These are phyloP conservation scores for Casuarius casuarius DNA, from an alignment of 2,113 vertebrate species.

Conservation along the genomic window DNA sequence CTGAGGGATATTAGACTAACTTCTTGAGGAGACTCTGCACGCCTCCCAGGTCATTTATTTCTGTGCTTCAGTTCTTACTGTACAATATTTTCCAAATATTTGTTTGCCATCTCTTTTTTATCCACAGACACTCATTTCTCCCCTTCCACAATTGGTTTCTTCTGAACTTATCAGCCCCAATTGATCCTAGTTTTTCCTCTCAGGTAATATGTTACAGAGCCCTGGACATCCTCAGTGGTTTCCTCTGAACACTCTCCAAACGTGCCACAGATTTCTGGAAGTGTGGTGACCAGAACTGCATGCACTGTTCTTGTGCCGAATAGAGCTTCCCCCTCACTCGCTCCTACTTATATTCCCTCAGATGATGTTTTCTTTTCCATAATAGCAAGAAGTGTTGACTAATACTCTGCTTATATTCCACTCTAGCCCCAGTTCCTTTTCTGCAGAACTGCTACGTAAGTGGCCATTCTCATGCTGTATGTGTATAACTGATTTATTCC, in stretches of 20 bases:
- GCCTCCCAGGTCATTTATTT: neutral
- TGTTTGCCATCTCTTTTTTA: neutral
- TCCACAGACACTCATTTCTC: neutral
- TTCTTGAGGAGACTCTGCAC: neutral
- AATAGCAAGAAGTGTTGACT: neutral
- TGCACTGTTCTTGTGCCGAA: neutral
- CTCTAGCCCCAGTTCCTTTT: neutral
- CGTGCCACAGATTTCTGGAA: neutral
- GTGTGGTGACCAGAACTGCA: neutral
- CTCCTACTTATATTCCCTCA: too few species aligned
- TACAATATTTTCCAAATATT: neutral
- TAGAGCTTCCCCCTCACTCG: too few species aligned
- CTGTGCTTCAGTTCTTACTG: neutral
- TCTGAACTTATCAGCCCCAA: neutral
- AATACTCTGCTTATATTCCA: neutral
- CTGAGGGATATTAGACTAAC: neutral
- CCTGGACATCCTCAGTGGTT: neutral
- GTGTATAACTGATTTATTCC: neutral
- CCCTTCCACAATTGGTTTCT: neutral
- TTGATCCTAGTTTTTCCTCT: neutral
- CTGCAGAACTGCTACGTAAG: neutral
- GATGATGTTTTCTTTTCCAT: neutral
- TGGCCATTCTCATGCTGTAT: neutral
- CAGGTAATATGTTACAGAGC: neutral
- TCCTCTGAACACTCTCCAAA: neutral